phyloP scores from a whole-genome alignment of 1,140 invertebrate species.

The Diorhabda carinulata region DNA sequence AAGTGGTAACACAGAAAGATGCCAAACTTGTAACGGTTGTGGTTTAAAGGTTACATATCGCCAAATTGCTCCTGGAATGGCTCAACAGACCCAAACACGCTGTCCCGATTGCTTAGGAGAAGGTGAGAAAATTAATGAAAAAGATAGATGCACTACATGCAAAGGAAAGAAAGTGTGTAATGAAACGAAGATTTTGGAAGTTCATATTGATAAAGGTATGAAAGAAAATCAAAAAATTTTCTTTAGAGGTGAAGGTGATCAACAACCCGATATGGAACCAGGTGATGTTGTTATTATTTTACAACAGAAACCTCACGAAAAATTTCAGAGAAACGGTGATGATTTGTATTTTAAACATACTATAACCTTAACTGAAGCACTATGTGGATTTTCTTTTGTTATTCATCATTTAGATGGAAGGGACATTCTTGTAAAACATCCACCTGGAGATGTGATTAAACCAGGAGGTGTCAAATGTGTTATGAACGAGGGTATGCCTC shows the following conservation, averaged over 20 bases:
- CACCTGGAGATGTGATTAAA: constrained; percentile 70
- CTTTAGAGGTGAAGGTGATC: constrained; percentile 86
- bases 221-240: constrained; percentile 81
- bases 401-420: constrained; percentile 82
- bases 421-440: constrained; percentile 67
- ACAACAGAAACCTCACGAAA: constrained; percentile 74
- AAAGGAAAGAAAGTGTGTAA: constrained; percentile 75
- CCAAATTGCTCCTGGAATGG: constrained; percentile 75
- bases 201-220: constrained; percentile 88
- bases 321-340: constrained; percentile 69
- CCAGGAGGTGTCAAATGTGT: constrained; percentile 79
- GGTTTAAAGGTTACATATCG: constrained; percentile 67
- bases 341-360: constrained; percentile 73
- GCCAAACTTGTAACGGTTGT: constrained; percentile 71
- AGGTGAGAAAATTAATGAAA: constrained; percentile 74
- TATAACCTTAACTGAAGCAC: constrained; percentile 77
- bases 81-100: constrained; percentile 75
- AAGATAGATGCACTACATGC: constrained; percentile 76
- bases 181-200: constrained; percentile 79
- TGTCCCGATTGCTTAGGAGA: constrained; percentile 68
- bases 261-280: constrained; percentile 75
- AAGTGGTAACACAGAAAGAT: constrained; percentile 66
- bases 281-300: constrained; percentile 89
- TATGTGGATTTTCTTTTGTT: constrained; percentile 84
- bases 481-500: constrained; percentile 86